phyloP scores from a whole-genome alignment of 2,113 vertebrate genomes.

The Atractosteus spatula region DNA sequence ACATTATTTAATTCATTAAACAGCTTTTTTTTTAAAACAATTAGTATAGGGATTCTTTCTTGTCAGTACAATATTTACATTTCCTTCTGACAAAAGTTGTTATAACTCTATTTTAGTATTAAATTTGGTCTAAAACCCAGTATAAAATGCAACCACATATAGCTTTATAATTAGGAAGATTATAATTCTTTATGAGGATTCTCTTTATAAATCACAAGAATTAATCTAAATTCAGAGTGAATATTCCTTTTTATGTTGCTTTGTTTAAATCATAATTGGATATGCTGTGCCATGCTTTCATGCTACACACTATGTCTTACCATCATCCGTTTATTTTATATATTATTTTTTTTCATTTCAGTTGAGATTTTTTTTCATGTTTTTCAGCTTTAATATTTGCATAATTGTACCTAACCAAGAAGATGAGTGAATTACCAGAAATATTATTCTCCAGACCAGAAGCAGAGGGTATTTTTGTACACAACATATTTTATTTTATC shows the following conservation, averaged over 20 bases:
- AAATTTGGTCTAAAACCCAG: not conserved
- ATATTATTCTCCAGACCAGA: conserved; percentile 44
- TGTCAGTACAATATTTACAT: no score
- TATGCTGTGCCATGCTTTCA: not conserved
- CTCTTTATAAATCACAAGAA: no score
- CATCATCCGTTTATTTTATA: not conserved
- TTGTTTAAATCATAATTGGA: no score
- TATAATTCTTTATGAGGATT: no score
- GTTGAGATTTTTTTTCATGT: not conserved
- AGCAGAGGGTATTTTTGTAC: conserved; percentile 41
- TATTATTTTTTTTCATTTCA: not conserved
- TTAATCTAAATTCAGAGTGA: no score
- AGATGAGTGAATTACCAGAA: conserved; percentile 8
- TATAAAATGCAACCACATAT: not conserved
- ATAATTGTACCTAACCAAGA: conserved; percentile 13
- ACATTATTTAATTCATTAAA: no score
- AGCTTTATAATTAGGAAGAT: not conserved
- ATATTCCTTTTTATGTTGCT: no score
- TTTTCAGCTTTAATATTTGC: conserved; percentile 12
- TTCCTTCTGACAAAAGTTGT: no score
- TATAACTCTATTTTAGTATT: not conserved
- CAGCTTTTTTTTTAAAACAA: not conserved
- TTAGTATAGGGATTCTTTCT: not conserved
- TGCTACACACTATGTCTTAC: not conserved
- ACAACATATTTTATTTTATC: not conserved